Percentiles rank a stretch among this genome's conserved stretches.
These are phyloP conservation scores for Sebastiscus albofasciatus DNA, from an alignment of 2,797 vertebrate genomes.

Conservation along the genomic window DNA sequence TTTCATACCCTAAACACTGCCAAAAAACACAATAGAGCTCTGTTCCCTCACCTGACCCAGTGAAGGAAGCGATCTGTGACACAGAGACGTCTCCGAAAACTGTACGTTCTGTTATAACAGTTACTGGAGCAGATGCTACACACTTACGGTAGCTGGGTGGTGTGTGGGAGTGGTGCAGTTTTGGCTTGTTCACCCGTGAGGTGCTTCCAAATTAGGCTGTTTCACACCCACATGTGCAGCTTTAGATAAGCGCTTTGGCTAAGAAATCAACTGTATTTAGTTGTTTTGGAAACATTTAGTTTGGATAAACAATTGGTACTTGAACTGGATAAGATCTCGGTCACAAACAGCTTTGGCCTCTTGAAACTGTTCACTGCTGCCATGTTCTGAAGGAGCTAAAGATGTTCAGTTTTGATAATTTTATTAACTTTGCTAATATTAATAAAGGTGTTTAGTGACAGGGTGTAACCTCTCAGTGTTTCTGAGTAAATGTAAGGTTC, in stretches of 20 bases:
- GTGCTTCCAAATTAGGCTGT: background rate
- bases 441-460: background rate
- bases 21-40: conserved; percentile 33
- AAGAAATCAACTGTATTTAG: background rate
- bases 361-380: background rate
- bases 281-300: background rate
- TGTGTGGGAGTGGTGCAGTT: conserved; percentile 12
- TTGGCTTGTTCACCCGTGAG: background rate
- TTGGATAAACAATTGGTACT: background rate
- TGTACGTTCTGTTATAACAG: background rate
- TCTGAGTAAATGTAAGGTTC: background rate
- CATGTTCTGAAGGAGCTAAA: background rate
- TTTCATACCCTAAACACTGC: conserved; percentile 6
- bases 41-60: conserved; percentile 6
- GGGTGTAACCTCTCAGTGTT: background rate
- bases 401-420: background rate
- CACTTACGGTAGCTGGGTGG: background rate
- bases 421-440: background rate
- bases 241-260: background rate
- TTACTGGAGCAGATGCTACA: conserved; percentile 6
- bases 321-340: background rate
- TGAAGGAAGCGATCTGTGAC: background rate
- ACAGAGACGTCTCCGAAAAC: background rate
- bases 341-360: background rate
- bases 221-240: background rate